Evolutionary conservation across 2,797 vertebrate species (phyloP), one percentile per base, ranked within the genome.

Genomic region (Gila robusta): DNA sequence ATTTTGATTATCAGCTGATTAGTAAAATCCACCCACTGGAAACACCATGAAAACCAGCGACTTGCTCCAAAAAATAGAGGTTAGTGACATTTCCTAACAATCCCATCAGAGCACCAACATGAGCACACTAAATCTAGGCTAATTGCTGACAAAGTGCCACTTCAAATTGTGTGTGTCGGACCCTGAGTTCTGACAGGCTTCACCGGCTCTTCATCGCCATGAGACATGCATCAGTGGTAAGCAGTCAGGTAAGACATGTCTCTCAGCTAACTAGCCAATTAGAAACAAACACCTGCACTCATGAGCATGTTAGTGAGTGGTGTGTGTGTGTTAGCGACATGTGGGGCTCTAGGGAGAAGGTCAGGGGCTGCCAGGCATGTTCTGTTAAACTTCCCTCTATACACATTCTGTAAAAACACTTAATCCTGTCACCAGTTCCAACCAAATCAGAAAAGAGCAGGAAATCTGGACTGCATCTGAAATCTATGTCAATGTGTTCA

Each of bases 211-310:
- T 80, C 77, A 39, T 73, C 35, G 14, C 32, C 12, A 71, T 37
- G 54, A 83, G 87, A 72, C 84, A 84, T 67, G 62, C 86, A 87
- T 80, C 32, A 71, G 21, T 74, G 59, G 81, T 74, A 90, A 71
- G 64, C 86, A 80, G 80, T 89, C 85, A 90, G 88, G 80, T 85
- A 79, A 78, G 83, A 83, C 80, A 86, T 26, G 72, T 87, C 80
- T 85, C 76, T 86, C 59, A 78, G 82, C 83, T 81, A 79, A 74
- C 80, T 56, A 56, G 88, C 89, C 89, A 90, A 85, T 83, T 90
- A 70, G 84, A 87, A 85, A 90, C 78, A 90, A 90, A 84, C 90
- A 89, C 89, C 90, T 91, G 82, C 73, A 81, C 79, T 64, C 39
- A 32, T 81, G 79, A 81, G 85, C 83, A 86, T 84, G 81, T 87